Conservation (phyloP, 2,888 invertebrate genomes). For the Pseudanteris insignis region DNA sequence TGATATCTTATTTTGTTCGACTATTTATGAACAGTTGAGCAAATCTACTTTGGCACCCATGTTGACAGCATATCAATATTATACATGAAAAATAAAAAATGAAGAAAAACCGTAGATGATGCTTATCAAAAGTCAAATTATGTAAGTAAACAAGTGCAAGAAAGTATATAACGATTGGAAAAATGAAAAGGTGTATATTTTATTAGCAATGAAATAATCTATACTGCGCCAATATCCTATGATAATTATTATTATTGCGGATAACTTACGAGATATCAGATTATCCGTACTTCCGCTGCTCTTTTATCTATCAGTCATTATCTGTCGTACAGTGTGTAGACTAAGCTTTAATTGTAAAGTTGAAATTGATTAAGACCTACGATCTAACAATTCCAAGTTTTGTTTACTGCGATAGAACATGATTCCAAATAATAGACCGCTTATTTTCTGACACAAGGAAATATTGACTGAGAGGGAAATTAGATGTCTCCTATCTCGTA, state of each 20-base stretch:
- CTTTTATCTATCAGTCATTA: slow-evolving; percentile 54
- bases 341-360: slow-evolving; percentile 52
- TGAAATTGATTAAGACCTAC: slow-evolving; percentile 3
- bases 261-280: slow-evolving; percentile 57
- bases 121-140: slow-evolving; percentile 42
- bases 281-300: slow-evolving; percentile 52
- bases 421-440: no score
- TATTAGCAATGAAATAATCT: slow-evolving; percentile 42
- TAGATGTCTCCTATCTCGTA: no score
- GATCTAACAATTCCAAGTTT: background rate
- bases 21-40: slow-evolving; percentile 9
- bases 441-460: no score
- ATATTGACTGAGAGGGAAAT: no score
- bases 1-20: background rate
- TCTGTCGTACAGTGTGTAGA: slow-evolving; percentile 52
- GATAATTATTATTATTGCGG: slow-evolving; percentile 49
- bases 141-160: slow-evolving; percentile 42
- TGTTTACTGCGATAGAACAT: background rate
- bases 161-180: slow-evolving; percentile 42
- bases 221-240: slow-evolving; percentile 45
- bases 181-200: slow-evolving; percentile 43
- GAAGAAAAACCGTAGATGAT: slow-evolving; percentile 34
- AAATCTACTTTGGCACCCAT: slow-evolving; percentile 32
- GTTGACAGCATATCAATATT: slow-evolving; percentile 44
- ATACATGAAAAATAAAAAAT: slow-evolving; percentile 20